Base-by-base conservation (phyloP, 2,797 vertebrate genomes). In the Diplodus puntazzo region DNA sequence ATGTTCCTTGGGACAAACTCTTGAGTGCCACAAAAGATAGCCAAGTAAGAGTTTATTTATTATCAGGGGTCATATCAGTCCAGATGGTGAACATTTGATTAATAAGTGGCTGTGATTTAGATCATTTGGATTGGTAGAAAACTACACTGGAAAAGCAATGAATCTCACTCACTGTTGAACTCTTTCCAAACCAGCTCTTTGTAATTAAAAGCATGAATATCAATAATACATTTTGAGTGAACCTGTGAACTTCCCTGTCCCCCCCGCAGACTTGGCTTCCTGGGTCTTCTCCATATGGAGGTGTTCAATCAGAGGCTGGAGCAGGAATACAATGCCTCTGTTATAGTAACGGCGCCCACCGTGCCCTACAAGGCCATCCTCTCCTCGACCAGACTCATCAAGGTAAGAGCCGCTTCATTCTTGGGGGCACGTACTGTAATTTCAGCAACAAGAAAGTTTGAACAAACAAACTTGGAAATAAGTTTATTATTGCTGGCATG, bases 261-360 rank as follows among this genome's bases (percentile, higher is more conserved):
- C 78, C 78, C 52, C 9, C 42, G 20, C 82, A 99, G 98, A 81
- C 94, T 99, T 68, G 98, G 98, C 27, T 99, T 99, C 93, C 95
- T 99, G 88, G 98, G 98, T 78, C 96, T 99, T 78, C 92, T 99
- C 58, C 98, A 99, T 73, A 97, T 99, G 97, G 98, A 99, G 90
- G 98, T 99, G 88, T 99, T 99, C 90, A 98, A 98, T 92, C 98
- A 99, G 88, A 93, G 98, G 74, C 93, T 99, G 88, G 98, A 99
- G 72, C 98, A 99, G 93, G 98, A 99, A 80, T 97, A 98, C 91
- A 98, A 99, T 48, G 95, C 96, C 74, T 97, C 96, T 10, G 97
- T 99, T 70, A 98, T 99, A 69, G 93, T 99, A 66, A 99, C 98
- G 5, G 95, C 96, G 0, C 98, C 98, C 70, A 99, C 98, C 0